Evolutionary conservation across 1,140 invertebrate species (phyloP).

Genomic region (Magallana angulata): DNA sequence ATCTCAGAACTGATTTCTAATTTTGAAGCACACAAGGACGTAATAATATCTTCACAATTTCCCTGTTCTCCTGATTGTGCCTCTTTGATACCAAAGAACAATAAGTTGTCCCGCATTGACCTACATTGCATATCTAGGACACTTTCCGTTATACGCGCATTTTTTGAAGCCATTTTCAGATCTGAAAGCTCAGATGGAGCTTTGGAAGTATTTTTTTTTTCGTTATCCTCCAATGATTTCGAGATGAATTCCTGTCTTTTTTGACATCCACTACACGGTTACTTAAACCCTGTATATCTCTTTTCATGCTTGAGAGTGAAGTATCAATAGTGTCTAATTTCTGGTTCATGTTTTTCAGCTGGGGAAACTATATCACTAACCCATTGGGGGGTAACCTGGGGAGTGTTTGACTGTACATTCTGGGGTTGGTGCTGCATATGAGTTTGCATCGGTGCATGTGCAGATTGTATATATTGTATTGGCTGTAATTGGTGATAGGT

Average conservation of each 20-base stretch:
- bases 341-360: too few species aligned
- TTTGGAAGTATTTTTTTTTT: not conserved
- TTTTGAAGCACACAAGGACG: not conserved
- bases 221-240: slow-evolving; percentile 18
- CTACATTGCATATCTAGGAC: not conserved
- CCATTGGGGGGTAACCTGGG: too few species aligned
- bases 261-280: too few species aligned
- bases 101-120: slow-evolving; percentile 30
- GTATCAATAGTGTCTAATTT: too few species aligned
- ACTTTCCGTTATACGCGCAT: not conserved
- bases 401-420: too few species aligned
- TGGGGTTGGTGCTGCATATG: too few species aligned
- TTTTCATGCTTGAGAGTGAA: too few species aligned
- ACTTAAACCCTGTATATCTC: too few species aligned
- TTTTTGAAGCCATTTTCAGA: not conserved
- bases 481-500: too few species aligned
- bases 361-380: too few species aligned
- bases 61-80: not conserved
- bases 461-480: too few species aligned
- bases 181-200: not conserved
- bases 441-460: too few species aligned
- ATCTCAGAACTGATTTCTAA: not conserved
- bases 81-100: not conserved
- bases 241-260: slow-evolving; percentile 32
- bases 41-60: not conserved